A percentile compares a stretch with the other conserved stretches of the same genome.
phyloP scores from a whole-genome alignment of 2,113 vertebrate genomes.

The Fulica atra region DNA sequence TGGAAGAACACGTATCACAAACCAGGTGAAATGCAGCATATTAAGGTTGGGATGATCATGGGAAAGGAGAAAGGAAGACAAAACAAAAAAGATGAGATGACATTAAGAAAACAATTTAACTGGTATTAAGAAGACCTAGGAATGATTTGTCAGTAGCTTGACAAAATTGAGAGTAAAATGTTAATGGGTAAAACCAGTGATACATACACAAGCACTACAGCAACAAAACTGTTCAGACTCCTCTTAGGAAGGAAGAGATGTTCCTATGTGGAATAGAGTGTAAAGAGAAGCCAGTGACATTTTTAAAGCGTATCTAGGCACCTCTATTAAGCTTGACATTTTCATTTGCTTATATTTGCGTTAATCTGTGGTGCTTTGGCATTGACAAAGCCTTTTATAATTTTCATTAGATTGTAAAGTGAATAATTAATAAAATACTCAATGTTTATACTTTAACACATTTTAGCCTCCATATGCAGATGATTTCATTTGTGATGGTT shows the following conservation, averaged over 20 bases:
- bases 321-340: slow-evolving; percentile 34
- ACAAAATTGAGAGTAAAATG: background rate
- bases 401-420: background rate
- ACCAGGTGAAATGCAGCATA: background rate
- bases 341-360: background rate
- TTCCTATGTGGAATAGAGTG: background rate
- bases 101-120: background rate
- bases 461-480: background rate
- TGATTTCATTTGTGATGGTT: background rate
- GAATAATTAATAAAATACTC: background rate
- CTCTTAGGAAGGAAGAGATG: background rate
- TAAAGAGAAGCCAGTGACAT: slow-evolving; percentile 42
- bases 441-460: background rate
- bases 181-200: background rate
- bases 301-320: slow-evolving; percentile 23
- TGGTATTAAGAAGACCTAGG: background rate
- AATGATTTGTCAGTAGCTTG: background rate
- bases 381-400: background rate
- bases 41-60: background rate
- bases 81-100: background rate
- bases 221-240: background rate
- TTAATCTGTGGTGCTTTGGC: background rate
- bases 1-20: background rate
- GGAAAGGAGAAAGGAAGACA: background rate
- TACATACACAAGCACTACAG: background rate